phyloP scores from a whole-genome alignment of 2,113 vertebrate genomes.

The human (Homo sapiens) region DNA sequence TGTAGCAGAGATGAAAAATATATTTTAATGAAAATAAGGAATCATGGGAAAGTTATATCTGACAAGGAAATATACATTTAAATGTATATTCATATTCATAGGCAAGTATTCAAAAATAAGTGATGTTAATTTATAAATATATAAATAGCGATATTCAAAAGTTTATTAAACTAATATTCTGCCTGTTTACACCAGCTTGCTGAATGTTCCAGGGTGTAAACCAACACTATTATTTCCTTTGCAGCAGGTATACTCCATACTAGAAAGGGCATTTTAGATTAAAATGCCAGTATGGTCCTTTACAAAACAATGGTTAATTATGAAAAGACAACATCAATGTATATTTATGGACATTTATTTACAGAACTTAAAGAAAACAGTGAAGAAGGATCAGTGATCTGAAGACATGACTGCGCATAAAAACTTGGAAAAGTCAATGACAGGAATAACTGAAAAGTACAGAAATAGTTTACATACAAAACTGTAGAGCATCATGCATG shows the following conservation, averaged over 20 bases:
- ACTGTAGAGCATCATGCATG: constrained; percentile 92
- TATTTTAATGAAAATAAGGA: constrained; percentile 63
- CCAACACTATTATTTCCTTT: constrained; percentile 77
- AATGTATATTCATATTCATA: constrained; percentile 76
- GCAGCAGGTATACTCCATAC: constrained; percentile 87
- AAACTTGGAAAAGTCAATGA: constrained; percentile 84
- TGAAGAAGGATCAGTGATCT: constrained; percentile 79
- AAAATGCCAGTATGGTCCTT: constrained; percentile 90
- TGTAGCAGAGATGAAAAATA: constrained; percentile 80
- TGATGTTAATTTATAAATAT: constrained; percentile 22
- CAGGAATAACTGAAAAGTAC: constrained; percentile 84
- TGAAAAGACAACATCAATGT: constrained; percentile 87
- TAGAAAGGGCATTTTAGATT: constrained; percentile 84
- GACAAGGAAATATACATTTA: constrained; percentile 71
- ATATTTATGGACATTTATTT: constrained; percentile 86
- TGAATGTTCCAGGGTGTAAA: constrained; percentile 82
- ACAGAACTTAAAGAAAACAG: constrained; percentile 83
- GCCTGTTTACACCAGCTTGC: constrained; percentile 83
- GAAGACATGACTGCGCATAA: constrained; percentile 83
- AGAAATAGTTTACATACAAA: constrained; percentile 84
- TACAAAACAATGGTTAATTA: constrained; percentile 87
- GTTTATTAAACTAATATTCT: constrained; percentile 65
- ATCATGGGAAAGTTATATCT: constrained; percentile 55
- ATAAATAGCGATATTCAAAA: constrained; percentile 25
- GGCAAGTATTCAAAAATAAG: constrained; percentile 62